A percentile compares a stretch with the other conserved stretches of the same genome.
These are phyloP conservation scores for Acleris literana DNA, from an alignment of 2,888 invertebrate genomes.

Conservation along the genomic window DNA sequence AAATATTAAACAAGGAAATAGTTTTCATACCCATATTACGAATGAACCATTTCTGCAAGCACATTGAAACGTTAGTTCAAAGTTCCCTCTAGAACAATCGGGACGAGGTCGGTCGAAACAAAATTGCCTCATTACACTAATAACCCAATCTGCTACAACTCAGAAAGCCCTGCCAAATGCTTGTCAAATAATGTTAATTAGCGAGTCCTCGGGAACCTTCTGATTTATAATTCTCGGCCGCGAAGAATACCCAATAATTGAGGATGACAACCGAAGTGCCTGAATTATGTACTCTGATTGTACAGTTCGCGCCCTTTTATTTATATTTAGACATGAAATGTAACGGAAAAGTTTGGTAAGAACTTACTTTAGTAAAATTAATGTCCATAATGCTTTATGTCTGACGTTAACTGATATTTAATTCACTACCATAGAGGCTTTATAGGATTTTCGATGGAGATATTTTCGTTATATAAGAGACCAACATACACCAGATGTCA, in stretches of 20 bases:
- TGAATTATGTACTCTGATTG: slow-evolving; percentile 25
- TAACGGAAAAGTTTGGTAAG: slow-evolving; percentile 4
- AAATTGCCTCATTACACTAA: slow-evolving; percentile 21
- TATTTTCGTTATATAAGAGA: too few species aligned
- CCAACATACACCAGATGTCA: slow-evolving; percentile 18
- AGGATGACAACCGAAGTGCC: slow-evolving; percentile 30
- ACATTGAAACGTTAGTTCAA: not conserved
- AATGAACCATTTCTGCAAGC: not conserved
- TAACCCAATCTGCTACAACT: slow-evolving; percentile 21
- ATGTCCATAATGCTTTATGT: too few species aligned
- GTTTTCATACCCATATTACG: too few species aligned
- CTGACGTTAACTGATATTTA: too few species aligned
- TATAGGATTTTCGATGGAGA: too few species aligned
- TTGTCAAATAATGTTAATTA: slow-evolving; percentile 40
- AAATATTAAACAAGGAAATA: too few species aligned
- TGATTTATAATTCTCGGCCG: slow-evolving; percentile 35
- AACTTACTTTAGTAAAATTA: not conserved
- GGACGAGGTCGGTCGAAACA: slow-evolving; percentile 2
- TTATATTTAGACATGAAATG: slow-evolving; percentile 7
- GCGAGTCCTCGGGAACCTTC: slow-evolving; percentile 35
- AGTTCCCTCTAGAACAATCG: not conserved
- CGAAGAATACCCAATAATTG: slow-evolving; percentile 35
- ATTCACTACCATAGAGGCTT: too few species aligned
- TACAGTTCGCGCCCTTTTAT: slow-evolving; percentile 9
- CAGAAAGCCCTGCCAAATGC: slow-evolving; percentile 33